These are phyloP conservation scores for Protomyctophum bolini DNA, from an alignment of 2,113 vertebrate species.

Conservation along the genomic window DNA sequence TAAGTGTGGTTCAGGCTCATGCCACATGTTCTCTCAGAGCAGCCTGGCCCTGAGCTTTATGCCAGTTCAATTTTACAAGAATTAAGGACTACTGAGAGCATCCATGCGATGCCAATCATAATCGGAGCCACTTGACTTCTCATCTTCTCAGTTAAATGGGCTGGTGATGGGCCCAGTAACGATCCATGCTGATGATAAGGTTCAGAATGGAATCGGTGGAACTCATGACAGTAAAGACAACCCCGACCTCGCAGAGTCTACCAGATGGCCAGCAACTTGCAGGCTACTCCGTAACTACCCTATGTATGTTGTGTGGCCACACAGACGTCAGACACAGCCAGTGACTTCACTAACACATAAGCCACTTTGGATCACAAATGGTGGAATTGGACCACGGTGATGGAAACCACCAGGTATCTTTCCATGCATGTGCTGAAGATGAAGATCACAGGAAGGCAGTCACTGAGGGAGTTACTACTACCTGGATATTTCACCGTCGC, in stretches of 20 bases:
- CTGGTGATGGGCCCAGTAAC: conserved; percentile 67
- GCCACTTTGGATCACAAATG: conserved; percentile 12
- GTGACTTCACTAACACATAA: conserved; percentile 12
- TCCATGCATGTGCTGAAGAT: conserved; percentile 10
- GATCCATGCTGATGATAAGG: conserved; percentile 75
- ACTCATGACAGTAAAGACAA: conserved; percentile 5
- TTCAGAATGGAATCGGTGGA: conserved; percentile 18
- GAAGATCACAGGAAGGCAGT: conserved; percentile 2
- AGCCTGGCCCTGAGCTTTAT: conserved; percentile 36
- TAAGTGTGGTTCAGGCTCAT: conserved; percentile 65
- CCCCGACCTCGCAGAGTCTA: conserved; percentile 73
- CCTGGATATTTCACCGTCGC: background rate
- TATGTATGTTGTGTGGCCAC: conserved; percentile 1
- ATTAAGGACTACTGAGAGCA: conserved; percentile 70
- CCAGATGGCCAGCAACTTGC: background rate
- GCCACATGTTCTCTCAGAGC: conserved; percentile 35
- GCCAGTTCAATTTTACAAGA: conserved; percentile 64
- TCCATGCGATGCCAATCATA: conserved; percentile 61
- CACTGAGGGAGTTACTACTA: background rate
- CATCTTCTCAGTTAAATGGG: conserved; percentile 67
- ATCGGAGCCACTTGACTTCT: conserved; percentile 51
- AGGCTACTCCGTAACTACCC: conserved; percentile 1
- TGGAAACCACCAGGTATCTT: background rate
- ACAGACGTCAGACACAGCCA: conserved; percentile 16
- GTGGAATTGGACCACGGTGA: background rate